Evolutionary conservation across 1,140 invertebrate genomes (phyloP).

Genomic region (Lucilia cuprina): DNA sequence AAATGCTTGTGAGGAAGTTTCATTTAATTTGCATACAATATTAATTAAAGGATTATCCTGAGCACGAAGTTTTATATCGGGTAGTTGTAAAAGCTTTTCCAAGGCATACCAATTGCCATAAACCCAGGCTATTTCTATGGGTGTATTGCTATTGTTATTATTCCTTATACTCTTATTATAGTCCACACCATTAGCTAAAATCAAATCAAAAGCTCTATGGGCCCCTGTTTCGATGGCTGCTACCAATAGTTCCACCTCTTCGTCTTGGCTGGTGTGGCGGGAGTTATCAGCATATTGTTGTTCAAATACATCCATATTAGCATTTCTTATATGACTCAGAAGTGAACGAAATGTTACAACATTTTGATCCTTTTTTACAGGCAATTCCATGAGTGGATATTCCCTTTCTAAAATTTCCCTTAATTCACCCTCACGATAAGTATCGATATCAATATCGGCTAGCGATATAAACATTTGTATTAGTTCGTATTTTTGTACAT

Average conservation of each 20-base stretch:
- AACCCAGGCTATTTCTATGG: slow-evolving; percentile 63
- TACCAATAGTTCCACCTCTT: slow-evolving; percentile 67
- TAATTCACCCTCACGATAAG: slow-evolving; percentile 66
- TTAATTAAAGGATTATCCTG: slow-evolving; percentile 66
- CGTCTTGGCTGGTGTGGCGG: slow-evolving; percentile 52
- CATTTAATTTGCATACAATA: slow-evolving; percentile 66
- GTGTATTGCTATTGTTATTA: slow-evolving; percentile 31
- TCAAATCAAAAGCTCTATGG: slow-evolving; percentile 65
- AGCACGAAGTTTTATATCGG: slow-evolving; percentile 63
- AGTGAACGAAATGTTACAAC: slow-evolving; percentile 65
- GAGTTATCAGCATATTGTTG: slow-evolving; percentile 65
- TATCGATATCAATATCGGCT: slow-evolving; percentile 67
- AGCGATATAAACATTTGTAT: slow-evolving; percentile 64
- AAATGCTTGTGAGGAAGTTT: slow-evolving; percentile 50
- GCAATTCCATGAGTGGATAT: slow-evolving; percentile 69
- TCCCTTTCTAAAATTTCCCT: slow-evolving; percentile 67
- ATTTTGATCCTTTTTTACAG: slow-evolving; percentile 55
- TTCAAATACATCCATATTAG: slow-evolving; percentile 68
- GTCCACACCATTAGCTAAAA: slow-evolving; percentile 68
- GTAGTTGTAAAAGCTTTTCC: slow-evolving; percentile 65
- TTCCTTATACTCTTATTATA: slow-evolving; percentile 47
- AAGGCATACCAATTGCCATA: slow-evolving; percentile 71
- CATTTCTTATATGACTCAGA: slow-evolving; percentile 65
- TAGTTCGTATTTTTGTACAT: slow-evolving; percentile 62
- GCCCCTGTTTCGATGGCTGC: slow-evolving; percentile 69